These are phyloP conservation scores for Ectropis grisescens DNA, from an alignment of 1,140 invertebrate genomes.

Conservation along the genomic window DNA sequence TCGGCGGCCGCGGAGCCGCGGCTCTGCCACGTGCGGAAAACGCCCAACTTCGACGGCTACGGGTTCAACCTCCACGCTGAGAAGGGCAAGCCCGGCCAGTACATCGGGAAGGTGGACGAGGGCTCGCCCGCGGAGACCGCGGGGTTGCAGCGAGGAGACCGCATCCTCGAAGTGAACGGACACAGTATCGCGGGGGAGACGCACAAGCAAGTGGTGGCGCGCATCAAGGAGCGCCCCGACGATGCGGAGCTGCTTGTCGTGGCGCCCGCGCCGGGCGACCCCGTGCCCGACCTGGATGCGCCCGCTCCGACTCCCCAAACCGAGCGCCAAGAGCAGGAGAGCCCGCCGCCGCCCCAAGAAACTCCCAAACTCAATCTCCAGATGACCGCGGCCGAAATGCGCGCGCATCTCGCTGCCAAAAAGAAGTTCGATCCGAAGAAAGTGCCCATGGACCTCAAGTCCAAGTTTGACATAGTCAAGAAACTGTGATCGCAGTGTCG, in stretches of 20 bases:
- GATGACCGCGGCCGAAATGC: slow-evolving; percentile 90
- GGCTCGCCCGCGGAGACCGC: slow-evolving; percentile 92
- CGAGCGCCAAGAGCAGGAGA: slow-evolving; percentile 19
- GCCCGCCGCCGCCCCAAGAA: slow-evolving; percentile 38
- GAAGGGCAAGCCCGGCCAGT: slow-evolving; percentile 94
- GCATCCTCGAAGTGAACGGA: slow-evolving; percentile 95
- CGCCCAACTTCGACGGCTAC: slow-evolving; percentile 95
- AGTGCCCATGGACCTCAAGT: slow-evolving; percentile 88
- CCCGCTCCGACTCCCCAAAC: slow-evolving; percentile 19
- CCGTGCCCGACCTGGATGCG: slow-evolving; percentile 55
- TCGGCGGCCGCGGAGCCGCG: slow-evolving; percentile 69
- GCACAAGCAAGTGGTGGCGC: slow-evolving; percentile 94
- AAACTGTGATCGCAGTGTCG: slow-evolving; percentile 68
- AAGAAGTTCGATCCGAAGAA: slow-evolving; percentile 93
- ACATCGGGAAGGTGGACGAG: slow-evolving; percentile 97
- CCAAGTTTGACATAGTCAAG: slow-evolving; percentile 94
- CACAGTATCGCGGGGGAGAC: slow-evolving; percentile 93
- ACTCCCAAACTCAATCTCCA: slow-evolving; percentile 78
- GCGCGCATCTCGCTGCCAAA: slow-evolving; percentile 84
- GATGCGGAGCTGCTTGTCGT: slow-evolving; percentile 93
- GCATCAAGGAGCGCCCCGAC: slow-evolving; percentile 89
- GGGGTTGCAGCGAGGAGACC: slow-evolving; percentile 90
- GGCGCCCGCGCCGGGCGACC: slow-evolving; percentile 80
- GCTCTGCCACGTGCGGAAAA: slow-evolving; percentile 91
- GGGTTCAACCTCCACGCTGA: slow-evolving; percentile 99